These are phyloP conservation scores for Melipona beecheii DNA, from an alignment of 2,888 invertebrate genomes.

Conservation along the genomic window DNA sequence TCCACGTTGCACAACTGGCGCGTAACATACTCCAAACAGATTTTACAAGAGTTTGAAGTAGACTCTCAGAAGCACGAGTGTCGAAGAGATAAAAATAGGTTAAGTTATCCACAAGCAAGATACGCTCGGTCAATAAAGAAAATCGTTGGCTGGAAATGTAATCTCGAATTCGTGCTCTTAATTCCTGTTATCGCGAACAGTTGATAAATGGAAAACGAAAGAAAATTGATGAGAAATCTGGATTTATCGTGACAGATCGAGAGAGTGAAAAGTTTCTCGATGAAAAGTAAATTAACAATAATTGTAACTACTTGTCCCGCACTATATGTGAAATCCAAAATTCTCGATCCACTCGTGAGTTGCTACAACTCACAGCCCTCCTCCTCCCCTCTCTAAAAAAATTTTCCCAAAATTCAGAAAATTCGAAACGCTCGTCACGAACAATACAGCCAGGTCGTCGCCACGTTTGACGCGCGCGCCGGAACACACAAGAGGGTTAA, in stretches of 20 bases:
- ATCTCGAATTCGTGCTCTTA: too few species aligned
- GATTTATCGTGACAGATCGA: too few species aligned
- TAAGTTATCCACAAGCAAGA: not conserved
- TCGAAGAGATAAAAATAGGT: conserved; percentile 32
- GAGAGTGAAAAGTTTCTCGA: too few species aligned
- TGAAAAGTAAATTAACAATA: too few species aligned
- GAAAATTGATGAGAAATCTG: too few species aligned
- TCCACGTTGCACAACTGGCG: conserved; percentile 16
- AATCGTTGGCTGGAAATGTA: not conserved
- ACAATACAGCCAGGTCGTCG: not conserved
- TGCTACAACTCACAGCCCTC: too few species aligned
- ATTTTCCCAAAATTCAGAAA: not conserved
- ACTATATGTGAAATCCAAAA: too few species aligned
- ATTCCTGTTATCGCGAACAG: too few species aligned
- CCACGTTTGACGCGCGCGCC: not conserved
- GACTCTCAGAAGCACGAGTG: conserved; percentile 14
- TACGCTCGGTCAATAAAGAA: not conserved
- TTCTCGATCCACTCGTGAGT: too few species aligned
- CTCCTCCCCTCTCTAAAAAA: too few species aligned
- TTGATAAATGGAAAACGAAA: too few species aligned
- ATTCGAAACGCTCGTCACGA: accelerated
- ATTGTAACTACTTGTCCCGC: too few species aligned
- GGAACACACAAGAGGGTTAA: conserved; percentile 6
- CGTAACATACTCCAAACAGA: conserved; percentile 31
- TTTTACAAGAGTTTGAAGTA: conserved; percentile 37